These are phyloP conservation scores for Lota lota DNA, from an alignment of 2,113 vertebrate species.

Conservation along the genomic window DNA sequence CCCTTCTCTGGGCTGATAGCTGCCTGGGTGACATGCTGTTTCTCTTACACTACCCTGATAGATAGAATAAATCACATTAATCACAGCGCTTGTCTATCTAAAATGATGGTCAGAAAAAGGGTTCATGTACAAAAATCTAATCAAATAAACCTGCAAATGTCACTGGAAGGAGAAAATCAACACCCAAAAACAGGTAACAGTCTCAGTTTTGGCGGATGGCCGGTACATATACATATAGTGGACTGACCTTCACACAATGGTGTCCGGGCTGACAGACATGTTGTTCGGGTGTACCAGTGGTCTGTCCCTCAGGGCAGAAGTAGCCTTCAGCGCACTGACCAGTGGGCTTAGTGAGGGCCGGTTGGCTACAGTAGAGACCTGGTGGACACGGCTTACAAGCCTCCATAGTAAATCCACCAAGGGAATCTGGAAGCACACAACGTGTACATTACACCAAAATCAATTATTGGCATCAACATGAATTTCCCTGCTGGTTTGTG, in stretches of 20 bases:
- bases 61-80: background rate
- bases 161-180: no score
- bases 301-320: slow-evolving; percentile 74
- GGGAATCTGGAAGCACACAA: slow-evolving; percentile 41
- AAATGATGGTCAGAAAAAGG: no score
- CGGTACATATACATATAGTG: slow-evolving; percentile 8
- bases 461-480: no score
- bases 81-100: no score
- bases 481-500: no score
- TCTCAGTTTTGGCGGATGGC: no score
- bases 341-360: slow-evolving; percentile 56
- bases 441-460: slow-evolving; percentile 1
- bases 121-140: no score
- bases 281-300: slow-evolving; percentile 54
- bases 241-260: slow-evolving; percentile 74
- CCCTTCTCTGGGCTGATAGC: slow-evolving; percentile 75
- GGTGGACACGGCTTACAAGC: slow-evolving; percentile 65
- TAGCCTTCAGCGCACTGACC: slow-evolving; percentile 71
- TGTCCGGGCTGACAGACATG: slow-evolving; percentile 75
- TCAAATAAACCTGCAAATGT: no score
- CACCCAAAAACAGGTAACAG: no score
- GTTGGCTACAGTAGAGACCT: slow-evolving; percentile 68
- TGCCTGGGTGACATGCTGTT: slow-evolving; percentile 72
- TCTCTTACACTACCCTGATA: slow-evolving; percentile 66
- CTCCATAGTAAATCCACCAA: slow-evolving; percentile 52